Evolutionary conservation across 2,113 vertebrate species (phyloP), one percentile per base, ranked within the genome.

Genomic region (Entomyzon cyanotis): DNA sequence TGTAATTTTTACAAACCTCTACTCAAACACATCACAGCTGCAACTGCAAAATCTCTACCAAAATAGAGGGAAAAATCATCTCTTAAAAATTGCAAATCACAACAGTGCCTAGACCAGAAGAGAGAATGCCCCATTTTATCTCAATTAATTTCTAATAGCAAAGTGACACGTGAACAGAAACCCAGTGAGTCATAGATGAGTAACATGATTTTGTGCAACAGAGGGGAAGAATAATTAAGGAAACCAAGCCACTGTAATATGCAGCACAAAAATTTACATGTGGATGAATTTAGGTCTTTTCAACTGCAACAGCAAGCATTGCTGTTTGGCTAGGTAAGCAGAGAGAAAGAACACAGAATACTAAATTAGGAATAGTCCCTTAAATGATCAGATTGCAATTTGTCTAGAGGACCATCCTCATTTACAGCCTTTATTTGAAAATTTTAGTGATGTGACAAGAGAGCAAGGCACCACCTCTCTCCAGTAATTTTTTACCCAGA

Each of bases 131-230:
- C 13, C 9, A 47, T 85, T 90, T 84, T 53, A 76, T 85, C 20
- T 78, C 58, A 55, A 42, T 86, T 88, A 2, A 59, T 70, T 93
- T 69, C 63, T 83, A 89, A 85, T 28, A 83, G 74, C 46, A 90
- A 84, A 82, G 65, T 37, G 28, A 69, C 82, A 94, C 0, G 10
- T 84, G 84, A 90, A 64, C 44, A 84, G 62, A 73, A 83, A 76
- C 20, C 28, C 67, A 87, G 74, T 87, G 84, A 97, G 89, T 95
- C 94, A 89, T 16, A 89, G 69, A n/a, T 42, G 52, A 94, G 41
- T 53, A 94, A 87, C 35, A 25, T 3, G 23, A 91, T 94, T 95
- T 91, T 82, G 49, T n/a, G 37, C 42, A 89, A 20, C 9, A 52
- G 53, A 7, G 7, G 37, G 46, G 56, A 81, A 87, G 69, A 87